A percentile compares a stretch with the other conserved stretches of the same genome.
Conservation (phyloP, 2,797 vertebrate genomes). For the Typhlichthys eigenmanni region DNA sequence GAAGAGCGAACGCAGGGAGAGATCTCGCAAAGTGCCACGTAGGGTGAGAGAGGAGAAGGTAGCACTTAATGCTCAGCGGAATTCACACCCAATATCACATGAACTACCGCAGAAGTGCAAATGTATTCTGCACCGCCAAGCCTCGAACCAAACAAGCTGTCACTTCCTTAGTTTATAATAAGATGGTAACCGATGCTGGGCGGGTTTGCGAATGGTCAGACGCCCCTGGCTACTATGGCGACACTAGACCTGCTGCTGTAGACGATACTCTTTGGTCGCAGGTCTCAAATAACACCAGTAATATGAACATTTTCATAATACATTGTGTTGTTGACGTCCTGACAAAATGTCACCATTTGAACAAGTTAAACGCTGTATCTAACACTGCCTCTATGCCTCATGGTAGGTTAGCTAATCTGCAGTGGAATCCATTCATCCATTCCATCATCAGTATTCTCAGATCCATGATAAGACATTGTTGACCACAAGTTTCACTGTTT, state of each 20-base stretch:
- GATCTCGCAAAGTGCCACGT: constrained; percentile 24
- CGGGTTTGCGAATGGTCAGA: constrained; percentile 65
- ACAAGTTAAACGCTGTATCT: not conserved
- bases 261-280: constrained; percentile 14
- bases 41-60: constrained; percentile 54
- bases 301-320: constrained; percentile 6
- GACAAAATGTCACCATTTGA: no score
- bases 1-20: constrained; percentile 53
- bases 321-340: no score
- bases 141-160: constrained; percentile 80
- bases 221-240: constrained; percentile 47
- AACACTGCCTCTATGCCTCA: no score
- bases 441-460: no score
- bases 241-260: constrained; percentile 58
- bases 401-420: no score
- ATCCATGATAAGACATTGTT: no score
- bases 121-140: constrained; percentile 80
- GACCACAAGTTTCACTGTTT: not conserved
- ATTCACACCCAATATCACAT: constrained; percentile 76
- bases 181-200: constrained; percentile 80
- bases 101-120: constrained; percentile 77
- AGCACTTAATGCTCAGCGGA: constrained; percentile 74
- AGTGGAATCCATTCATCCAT: no score
- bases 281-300: constrained; percentile 53
- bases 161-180: constrained; percentile 82